These are phyloP conservation scores for Pipistrellus pipistrellus DNA, from an alignment of 2,797 vertebrate species.

Conservation along the genomic window DNA sequence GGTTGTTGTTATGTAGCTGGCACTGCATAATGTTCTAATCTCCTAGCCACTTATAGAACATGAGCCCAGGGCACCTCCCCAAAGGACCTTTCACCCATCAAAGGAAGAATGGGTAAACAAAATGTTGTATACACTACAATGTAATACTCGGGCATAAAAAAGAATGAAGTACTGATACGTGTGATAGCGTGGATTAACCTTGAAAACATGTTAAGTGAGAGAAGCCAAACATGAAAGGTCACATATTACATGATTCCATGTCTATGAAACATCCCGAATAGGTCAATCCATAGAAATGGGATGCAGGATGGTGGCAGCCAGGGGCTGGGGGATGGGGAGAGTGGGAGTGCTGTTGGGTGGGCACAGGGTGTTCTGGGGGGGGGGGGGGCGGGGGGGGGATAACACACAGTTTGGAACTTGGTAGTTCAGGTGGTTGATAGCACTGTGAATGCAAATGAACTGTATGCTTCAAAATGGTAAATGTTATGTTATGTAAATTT, in stretches of 20 bases:
- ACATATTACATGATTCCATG: background rate
- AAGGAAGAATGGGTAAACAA: background rate
- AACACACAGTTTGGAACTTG: background rate
- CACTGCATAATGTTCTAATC: background rate
- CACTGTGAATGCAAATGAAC: background rate
- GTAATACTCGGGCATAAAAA: background rate
- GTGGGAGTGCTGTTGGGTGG: background rate
- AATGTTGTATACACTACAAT: background rate
- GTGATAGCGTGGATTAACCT: background rate
- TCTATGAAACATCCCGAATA: constrained; percentile 11
- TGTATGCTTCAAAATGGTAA: background rate
- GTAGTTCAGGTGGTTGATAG: background rate
- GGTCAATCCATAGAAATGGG: background rate
- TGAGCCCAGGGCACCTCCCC: background rate
- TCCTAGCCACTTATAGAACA: background rate
- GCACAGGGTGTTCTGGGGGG: background rate
- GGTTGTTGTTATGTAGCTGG: background rate
- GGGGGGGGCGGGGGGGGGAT: background rate
- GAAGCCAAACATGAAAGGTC: background rate
- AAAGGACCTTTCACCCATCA: background rate
- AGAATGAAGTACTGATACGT: background rate
- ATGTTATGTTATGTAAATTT: background rate
- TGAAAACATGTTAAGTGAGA: background rate
- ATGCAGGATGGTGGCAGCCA: background rate
- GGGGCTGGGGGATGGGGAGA: background rate